Evolutionary conservation across 2,888 invertebrate genomes (phyloP).

Genomic region (Drosophila anomelani): DNA sequence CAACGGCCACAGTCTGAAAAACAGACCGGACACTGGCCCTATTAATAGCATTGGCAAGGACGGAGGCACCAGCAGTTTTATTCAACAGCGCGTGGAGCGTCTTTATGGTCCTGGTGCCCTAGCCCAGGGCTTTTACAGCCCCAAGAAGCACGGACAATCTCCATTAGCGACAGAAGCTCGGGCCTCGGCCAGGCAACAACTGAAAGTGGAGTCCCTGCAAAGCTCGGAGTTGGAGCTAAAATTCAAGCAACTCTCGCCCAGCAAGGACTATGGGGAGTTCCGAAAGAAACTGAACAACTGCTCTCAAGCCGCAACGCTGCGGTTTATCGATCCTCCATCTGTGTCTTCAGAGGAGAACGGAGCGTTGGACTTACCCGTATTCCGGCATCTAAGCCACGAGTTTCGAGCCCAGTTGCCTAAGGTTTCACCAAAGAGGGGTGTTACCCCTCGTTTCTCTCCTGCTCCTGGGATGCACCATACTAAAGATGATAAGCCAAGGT

Average conservation of each 20-base stretch:
- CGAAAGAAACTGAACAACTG: constrained; percentile 72
- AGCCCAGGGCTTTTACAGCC: constrained; percentile 93
- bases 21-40: neutral
- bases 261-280: constrained; percentile 80
- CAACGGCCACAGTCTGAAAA: constrained; percentile 11
- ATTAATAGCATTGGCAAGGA: constrained; percentile 64
- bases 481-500: constrained; percentile 24
- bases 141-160: constrained; percentile 80
- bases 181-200: constrained; percentile 37
- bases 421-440: constrained; percentile 86
- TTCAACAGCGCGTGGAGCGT: constrained; percentile 94
- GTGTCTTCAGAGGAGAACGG: constrained; percentile 38
- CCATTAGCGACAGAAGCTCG: constrained; percentile 31
- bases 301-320: constrained; percentile 30
- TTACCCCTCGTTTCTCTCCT: constrained; percentile 43
- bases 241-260: constrained; percentile 81
- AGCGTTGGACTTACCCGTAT: constrained; percentile 88
- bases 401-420: constrained; percentile 92
- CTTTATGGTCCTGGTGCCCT: constrained; percentile 94
- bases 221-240: constrained; percentile 84
- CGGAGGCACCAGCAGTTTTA: constrained; percentile 88
- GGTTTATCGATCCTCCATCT: constrained; percentile 25
- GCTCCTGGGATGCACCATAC: constrained; percentile 44
- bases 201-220: constrained; percentile 54
- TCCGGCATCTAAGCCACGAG: constrained; percentile 93